Evolutionary conservation across 2,797 vertebrate genomes (phyloP).

Genomic region (Thunnus albacares): DNA sequence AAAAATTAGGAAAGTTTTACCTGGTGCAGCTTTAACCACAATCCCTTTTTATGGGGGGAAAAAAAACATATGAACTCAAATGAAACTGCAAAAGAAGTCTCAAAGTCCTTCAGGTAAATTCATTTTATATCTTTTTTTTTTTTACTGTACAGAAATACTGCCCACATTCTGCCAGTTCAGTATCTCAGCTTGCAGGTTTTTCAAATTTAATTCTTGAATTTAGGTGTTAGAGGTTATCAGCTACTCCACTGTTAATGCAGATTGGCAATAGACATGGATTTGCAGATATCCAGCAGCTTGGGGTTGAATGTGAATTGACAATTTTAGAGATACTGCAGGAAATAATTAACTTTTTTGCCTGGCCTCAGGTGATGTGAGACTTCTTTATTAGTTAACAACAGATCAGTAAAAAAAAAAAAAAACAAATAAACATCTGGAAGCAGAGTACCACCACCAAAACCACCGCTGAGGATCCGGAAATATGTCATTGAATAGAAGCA

Average conservation of each 20-base stretch:
- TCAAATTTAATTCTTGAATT: background rate
- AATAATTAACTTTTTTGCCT: background rate
- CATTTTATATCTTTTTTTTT: background rate
- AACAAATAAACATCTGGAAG: background rate
- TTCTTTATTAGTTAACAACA: conserved; percentile 34
- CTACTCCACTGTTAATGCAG: background rate
- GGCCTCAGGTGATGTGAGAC: conserved; percentile 40
- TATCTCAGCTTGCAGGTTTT: background rate
- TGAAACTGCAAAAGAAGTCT: conserved; percentile 44
- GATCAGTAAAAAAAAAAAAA: background rate
- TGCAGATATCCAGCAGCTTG: background rate
- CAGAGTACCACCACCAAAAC: conserved; percentile 40
- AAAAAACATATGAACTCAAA: background rate
- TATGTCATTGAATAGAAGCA: background rate
- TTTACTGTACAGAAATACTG: background rate
- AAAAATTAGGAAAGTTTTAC: background rate
- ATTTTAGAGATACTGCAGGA: conserved; percentile 3
- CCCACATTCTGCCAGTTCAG: background rate
- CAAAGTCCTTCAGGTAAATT: conserved; percentile 13
- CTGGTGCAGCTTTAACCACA: conserved; percentile 25
- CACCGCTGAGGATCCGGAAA: conserved; percentile 26
- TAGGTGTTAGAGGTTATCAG: background rate
- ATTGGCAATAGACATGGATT: background rate
- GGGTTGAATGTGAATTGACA: background rate
- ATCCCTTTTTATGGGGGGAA: background rate